Evolutionary conservation across 2,888 invertebrate genomes (phyloP), one percentile per base, ranked within the genome.

Genomic region (Phlogophora meticulosa): DNA sequence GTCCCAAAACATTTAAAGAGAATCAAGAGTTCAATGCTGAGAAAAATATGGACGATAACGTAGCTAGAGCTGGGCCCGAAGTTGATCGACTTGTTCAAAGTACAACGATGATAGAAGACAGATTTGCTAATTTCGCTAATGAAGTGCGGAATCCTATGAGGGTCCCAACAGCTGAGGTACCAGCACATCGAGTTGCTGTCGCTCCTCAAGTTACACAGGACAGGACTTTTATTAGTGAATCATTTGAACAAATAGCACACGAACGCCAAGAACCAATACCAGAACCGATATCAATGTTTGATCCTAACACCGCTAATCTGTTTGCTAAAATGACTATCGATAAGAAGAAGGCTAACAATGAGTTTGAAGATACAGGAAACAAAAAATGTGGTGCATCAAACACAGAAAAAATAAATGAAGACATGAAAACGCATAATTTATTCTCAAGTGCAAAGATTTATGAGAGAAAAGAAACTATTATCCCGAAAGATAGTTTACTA

Each of bases 401-500:
- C 5, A 53, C 40, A 4, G 56, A 36, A 42, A 38, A 57, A 24
- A 9, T 22, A n/a, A 53, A 77, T 1, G 61, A 76, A 20, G 65
- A 61, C 7, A 49, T 59, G 7, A 78, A 77, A 48, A 34, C 61
- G 4, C 60, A 77, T 40, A 57, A 52, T 40, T 36, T 73, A 40
- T 73, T 51, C 13, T 9, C 51, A 10, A 77, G 57, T 36, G 52
- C 52, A 11, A 24, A 58, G n/a, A 49, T 77, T 32, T 62, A 62
- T 56, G 78, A 72, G 13, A 45, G 13, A 9, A 65, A 59, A 48
- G 46, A 55, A n/a, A 28, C n/a, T 24, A 7, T 11, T 15, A 17
- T 22, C 0, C 43, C 46, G 11, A 72, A 63, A 28, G 63, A 69
- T n/a, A 81, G 63, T 68, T 59, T 87, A 52, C 70, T 86, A 5